Base-by-base conservation (phyloP, 2,797 vertebrate species). In the Euphonia xanthogaster region DNA sequence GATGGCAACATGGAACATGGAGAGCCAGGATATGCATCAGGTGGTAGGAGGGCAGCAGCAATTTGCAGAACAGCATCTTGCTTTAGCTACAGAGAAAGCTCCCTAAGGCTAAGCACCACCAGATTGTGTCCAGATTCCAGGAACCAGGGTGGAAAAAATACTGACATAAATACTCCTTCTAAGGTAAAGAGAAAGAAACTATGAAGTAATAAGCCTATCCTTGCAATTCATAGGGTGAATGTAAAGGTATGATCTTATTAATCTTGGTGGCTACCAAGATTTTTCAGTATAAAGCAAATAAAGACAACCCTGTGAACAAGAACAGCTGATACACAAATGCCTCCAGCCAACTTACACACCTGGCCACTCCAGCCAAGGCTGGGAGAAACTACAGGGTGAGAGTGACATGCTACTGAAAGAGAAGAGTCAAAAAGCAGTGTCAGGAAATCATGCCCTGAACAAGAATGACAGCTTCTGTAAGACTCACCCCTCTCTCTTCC, bases 401-500 rank as follows among this genome's bases (percentile, higher is more conserved):
- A 62, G 24, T 24, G 22, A 37, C 50, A 72, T 16, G 10, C 16
- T 81, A 37, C 13, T 30, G 33, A 78, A 35, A 10, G 55, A 54
- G 65, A 22, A 62, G 40, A 53, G 28, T 63, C 35, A 23, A 40
- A 79, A 83, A 80, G 67, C 65, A 80, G 50, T 1, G 17, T 22
- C 61, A 54, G 39, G 61, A 89, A 62, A 37, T 12, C 28, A 28
- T 2, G 48, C 9, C n/a, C 45, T 14, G 33, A 79, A 63, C 30
- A 68, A 28, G 13, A 80, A 58, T 0, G 7, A 60, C 60, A 57
- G 53, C 61, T 80, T 74, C 27, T 77, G 33, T 45, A 33, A 35
- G 45, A 98, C 99, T 98, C 97, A 99, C 99, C 96, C 99, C 99
- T 83, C 98, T 99, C 91, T 99, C 99, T 96, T 99, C 99, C 90